Evolutionary conservation across 2,113 vertebrate species (phyloP).

Genomic region (Petrocephalus microphthalmus): DNA sequence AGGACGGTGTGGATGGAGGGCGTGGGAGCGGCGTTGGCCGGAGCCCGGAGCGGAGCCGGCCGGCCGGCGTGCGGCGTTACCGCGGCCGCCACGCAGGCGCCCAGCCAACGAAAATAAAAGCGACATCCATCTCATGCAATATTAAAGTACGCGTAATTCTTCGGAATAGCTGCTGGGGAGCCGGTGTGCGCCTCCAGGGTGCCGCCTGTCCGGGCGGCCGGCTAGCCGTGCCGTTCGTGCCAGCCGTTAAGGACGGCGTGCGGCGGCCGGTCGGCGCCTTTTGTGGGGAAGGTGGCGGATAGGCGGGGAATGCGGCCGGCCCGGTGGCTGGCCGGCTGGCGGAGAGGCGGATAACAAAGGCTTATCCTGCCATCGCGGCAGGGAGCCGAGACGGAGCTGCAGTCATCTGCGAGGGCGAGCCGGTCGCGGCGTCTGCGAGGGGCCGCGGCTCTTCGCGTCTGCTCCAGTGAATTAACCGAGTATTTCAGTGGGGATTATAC

Average conservation of each 20-base stretch:
- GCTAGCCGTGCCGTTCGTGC: background rate
- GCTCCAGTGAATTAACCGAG: background rate
- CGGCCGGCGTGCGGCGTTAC: background rate
- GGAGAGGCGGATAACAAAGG: background rate
- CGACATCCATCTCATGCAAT: background rate
- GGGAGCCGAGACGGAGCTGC: background rate
- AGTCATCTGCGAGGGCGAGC: background rate
- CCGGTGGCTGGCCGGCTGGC: background rate
- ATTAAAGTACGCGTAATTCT: background rate
- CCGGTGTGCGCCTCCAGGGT: background rate
- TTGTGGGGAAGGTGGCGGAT: background rate
- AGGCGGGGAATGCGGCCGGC: background rate
- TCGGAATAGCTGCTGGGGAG: background rate
- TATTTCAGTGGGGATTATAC: background rate
- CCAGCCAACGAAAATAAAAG: background rate
- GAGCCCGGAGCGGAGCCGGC: constrained; percentile 11
- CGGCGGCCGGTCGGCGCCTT: too few species aligned
- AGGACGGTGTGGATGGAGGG: constrained; percentile 24
- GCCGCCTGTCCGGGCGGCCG: too few species aligned
- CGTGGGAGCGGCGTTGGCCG: constrained; percentile 12
- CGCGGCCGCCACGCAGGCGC: background rate
- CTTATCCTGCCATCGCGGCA: background rate
- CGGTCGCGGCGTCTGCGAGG: background rate
- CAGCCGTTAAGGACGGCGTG: too few species aligned
- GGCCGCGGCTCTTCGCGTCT: background rate